Conservation (phyloP, 2,888 invertebrate genomes). For the Dryobotodes eremita region DNA sequence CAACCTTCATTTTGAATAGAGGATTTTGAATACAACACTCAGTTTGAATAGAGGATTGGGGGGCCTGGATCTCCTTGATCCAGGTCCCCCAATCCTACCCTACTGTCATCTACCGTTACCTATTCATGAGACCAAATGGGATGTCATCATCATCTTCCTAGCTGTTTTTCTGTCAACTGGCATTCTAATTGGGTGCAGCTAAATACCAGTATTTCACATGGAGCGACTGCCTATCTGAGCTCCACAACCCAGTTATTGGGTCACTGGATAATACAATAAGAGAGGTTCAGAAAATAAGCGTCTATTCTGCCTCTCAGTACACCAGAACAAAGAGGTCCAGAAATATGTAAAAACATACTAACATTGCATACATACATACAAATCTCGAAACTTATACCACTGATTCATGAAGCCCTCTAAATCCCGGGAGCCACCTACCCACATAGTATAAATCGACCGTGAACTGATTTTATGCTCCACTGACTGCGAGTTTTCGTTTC, state of each 20-base stretch:
- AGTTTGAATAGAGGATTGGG: no score
- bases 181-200: no score
- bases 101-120: no score
- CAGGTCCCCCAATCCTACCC: no score
- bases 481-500: slow-evolving; percentile 60
- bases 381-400: slow-evolving; percentile 28
- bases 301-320: neutral
- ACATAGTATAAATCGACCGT: slow-evolving; percentile 71
- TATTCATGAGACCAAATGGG: no score
- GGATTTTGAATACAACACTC: no score
- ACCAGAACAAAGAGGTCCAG: neutral
- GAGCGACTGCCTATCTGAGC: no score
- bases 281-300: neutral
- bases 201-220: no score
- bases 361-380: neutral
- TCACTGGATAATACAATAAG: neutral
- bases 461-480: slow-evolving; percentile 73
- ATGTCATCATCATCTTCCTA: no score
- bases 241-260: neutral
- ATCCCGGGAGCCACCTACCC: slow-evolving; percentile 39
- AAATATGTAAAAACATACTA: slow-evolving; percentile 13
- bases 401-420: slow-evolving; percentile 61
- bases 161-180: no score
- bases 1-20: no score
- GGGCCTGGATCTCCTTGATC: no score